Evolutionary conservation across 2,888 invertebrate genomes (phyloP), one percentile per base, ranked within the genome.

Genomic region (Alloscopus bannaensis): DNA sequence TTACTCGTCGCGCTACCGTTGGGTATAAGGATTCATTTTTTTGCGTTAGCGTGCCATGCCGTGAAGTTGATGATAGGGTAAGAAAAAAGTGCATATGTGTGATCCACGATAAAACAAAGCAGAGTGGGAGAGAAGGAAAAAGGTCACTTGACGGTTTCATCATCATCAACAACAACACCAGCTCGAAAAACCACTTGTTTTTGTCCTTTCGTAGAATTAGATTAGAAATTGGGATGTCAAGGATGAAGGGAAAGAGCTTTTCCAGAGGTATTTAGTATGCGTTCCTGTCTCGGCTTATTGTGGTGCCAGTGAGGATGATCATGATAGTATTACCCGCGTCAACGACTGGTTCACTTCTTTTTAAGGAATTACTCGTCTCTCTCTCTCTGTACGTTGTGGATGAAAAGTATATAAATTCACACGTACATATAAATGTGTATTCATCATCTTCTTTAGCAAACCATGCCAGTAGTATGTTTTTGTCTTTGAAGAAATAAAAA

Each of bases 201-300:
- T 62, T 72, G 72, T 72, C 72, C 72, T 72, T 72, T 72, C 72
- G 42, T 47, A 50, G 72, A 72, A 72, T 72, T 72, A 72, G 55
- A 72, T 72, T 72, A 52, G 55, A 71, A 72, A 72, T 72, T 72
- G 72, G 72, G 72, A 72, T 72, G 72, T 72, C 72, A 72, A 72
- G 72, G 72, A 72, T 72, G 64, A 72, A 55, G 40, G 72, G 52
- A 72, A 64, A 72, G 72, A 72, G 72, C 72, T 72, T 55, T 42
- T 70, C n/a, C n/a, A n/a, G n/a, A 64, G 55, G 72, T 62, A 72
- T 72, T 36, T 72, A 72, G 72, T 64, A 71, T 72, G 62, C 62
- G 52, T 72, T 64, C 55, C 60, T 60, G 50, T 62, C 45, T 55
- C 18, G 47, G 60, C 50, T 18, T 42, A n/a, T 42, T 18, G 42